Percentiles rank a stretch among this genome's conserved stretches.
Evolutionary conservation across 2,888 invertebrate species (phyloP).

Genomic region (Notodonta ziczac): DNA sequence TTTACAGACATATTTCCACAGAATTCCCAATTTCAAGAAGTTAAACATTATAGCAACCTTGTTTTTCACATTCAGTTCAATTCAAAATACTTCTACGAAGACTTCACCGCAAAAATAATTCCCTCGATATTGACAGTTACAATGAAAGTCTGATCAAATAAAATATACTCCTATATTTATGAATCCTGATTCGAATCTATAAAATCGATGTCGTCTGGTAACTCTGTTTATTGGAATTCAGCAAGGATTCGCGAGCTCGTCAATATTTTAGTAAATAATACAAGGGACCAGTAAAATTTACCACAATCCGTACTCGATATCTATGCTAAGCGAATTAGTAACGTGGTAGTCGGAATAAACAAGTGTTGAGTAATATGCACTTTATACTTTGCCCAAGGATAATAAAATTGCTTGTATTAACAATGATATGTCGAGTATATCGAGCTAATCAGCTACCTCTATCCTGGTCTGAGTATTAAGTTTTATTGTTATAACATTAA

Average conservation of each 20-base stretch:
- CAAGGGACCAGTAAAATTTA: constrained; percentile 11
- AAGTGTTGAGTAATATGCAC: neutral
- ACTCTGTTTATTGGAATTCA: constrained; percentile 25
- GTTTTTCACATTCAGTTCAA: too few species aligned
- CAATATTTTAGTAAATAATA: constrained; percentile 30
- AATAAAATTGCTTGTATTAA: neutral
- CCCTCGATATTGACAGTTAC: neutral
- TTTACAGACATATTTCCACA: too few species aligned
- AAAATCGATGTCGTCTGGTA: constrained; percentile 22
- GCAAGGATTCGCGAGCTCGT: constrained; percentile 19
- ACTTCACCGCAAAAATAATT: neutral
- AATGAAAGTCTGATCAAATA: constrained; percentile 19
- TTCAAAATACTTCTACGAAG: neutral
- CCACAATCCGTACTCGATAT: constrained; percentile 8
- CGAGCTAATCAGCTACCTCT: too few species aligned
- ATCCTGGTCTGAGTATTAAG: too few species aligned
- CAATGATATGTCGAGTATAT: neutral
- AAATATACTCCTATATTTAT: constrained; percentile 24
- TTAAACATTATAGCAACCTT: too few species aligned
- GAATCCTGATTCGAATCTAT: constrained; percentile 19
- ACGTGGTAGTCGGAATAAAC: neutral
- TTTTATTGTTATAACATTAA: too few species aligned
- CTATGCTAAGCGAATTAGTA: constrained; percentile 10
- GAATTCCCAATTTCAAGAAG: too few species aligned
- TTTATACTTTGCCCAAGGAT: neutral